These are phyloP conservation scores for Drosophila phalerata DNA, from an alignment of 2,888 invertebrate genomes.

Conservation along the genomic window DNA sequence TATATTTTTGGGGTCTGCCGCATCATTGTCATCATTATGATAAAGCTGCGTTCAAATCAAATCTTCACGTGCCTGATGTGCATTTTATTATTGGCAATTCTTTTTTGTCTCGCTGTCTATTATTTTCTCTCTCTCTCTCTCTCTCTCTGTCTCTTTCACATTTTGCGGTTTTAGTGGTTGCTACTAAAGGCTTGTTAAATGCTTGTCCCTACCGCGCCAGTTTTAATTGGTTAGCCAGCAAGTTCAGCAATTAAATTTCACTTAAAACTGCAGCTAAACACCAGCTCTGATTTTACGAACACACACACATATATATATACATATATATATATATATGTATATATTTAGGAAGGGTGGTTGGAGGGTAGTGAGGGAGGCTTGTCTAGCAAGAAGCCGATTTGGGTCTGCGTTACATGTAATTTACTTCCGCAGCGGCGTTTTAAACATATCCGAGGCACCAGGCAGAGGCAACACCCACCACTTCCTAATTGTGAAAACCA, in stretches of 20 bases:
- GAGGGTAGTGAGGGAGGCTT: too few species aligned
- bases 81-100: slow-evolving; percentile 32
- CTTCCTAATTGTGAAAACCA: slow-evolving; percentile 81
- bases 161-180: slow-evolving; percentile 36
- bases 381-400: slow-evolving; percentile 22
- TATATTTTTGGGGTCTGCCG: slow-evolving; percentile 42
- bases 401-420: slow-evolving; percentile 60
- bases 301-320: too few species aligned
- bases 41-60: slow-evolving; percentile 26
- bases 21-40: slow-evolving; percentile 58
- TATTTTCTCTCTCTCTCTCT: background rate
- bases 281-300: slow-evolving; percentile 11
- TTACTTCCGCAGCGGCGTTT: slow-evolving; percentile 74
- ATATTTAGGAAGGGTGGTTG: background rate
- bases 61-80: slow-evolving; percentile 37
- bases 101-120: background rate
- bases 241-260: slow-evolving; percentile 77
- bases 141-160: background rate
- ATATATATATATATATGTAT: too few species aligned
- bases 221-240: slow-evolving; percentile 63
- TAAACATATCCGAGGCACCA: slow-evolving; percentile 72
- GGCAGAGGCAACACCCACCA: slow-evolving; percentile 75
- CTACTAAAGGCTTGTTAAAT: slow-evolving; percentile 41
- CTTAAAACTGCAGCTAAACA: slow-evolving; percentile 73
- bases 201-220: slow-evolving; percentile 15